Percentiles rank a stretch among this genome's conserved stretches.
phyloP scores from a whole-genome alignment of 2,797 vertebrate species.

The Darevskia mixta region DNA sequence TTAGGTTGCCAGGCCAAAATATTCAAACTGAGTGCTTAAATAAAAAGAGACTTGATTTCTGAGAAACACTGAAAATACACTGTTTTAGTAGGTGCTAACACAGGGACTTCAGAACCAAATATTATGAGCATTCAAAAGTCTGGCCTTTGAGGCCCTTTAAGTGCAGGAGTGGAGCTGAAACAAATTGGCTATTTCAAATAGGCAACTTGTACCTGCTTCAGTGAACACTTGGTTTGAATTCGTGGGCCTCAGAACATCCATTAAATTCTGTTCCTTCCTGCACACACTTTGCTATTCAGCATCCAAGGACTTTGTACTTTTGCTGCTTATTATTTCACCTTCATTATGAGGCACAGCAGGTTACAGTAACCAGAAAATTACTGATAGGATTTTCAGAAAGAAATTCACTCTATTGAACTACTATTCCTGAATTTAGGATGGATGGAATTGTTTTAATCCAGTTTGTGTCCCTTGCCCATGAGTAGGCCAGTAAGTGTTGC shows the following conservation, averaged over 20 bases:
- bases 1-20: background rate
- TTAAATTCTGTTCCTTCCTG: conserved; percentile 1
- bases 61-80: background rate
- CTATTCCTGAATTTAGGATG: too few relatives aligned
- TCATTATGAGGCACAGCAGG: conserved; percentile 18
- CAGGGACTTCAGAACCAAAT: background rate
- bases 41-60: conserved; percentile 21
- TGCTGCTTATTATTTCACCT: background rate
- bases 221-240: conserved; percentile 6
- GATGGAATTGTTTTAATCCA: too few relatives aligned
- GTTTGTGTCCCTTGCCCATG: too few relatives aligned
- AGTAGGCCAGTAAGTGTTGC: too few relatives aligned
- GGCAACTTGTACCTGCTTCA: background rate
- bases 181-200: background rate
- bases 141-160: background rate
- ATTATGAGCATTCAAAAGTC: background rate
- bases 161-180: background rate
- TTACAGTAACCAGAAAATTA: conserved; percentile 19
- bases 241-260: background rate
- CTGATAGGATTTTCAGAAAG: background rate
- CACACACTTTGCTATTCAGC: background rate
- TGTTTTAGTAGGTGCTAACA: background rate
- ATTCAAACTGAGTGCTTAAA: background rate
- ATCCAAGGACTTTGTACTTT: background rate
- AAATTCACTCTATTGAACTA: conserved; percentile 5